Evolutionary conservation across 1,140 invertebrate species (phyloP), one percentile per base, ranked within the genome.

Genomic region (Laupala kohalensis): DNA sequence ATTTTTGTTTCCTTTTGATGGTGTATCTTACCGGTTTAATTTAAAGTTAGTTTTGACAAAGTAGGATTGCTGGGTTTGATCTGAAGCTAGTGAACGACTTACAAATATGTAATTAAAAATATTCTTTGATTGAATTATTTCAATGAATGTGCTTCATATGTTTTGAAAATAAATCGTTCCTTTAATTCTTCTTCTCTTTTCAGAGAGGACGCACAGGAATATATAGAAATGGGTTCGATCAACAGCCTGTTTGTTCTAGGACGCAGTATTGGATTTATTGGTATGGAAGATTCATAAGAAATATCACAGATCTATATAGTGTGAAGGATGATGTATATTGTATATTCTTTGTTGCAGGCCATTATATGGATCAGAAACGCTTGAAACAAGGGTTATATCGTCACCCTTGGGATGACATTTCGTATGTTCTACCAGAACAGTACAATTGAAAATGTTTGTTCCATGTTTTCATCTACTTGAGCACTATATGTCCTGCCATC

Each of bases 361-460:
- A 99, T 81, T 99, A 92, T 78, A 89, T 99, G 85, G 98, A 99
- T 83, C 98, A 99, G 83, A 98, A 96, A 83, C 86, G 97, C 74
- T 86, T 99, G 81, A 98, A 99, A 80, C 98, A 99, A 86, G 97
- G 97, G 15, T 86, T 99, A 6, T 99, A 99, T 82, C 90, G 98
- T 76, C 97, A 99, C 83, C 98, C 98, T 19, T 99, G 97, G 97
- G 98, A 99, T 81, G 98, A 99, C 80, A 99, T 99, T 82, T 96
- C 94, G 5, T 99, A 99, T 80, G 94, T 99, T 77, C 86, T 98
- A 77, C 93, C 93, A 2, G 94, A 96, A 76, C 87, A 88, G 77
- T 88, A 88, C 75, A 79, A 83, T 69, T 53, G 37, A 53, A 53
- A 13, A 13, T 53, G 9, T 53, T n/a, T 80, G 25, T 53, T 19